phyloP scores from a whole-genome alignment of 1,140 invertebrate species.

The Hydropsyche tenuis region DNA sequence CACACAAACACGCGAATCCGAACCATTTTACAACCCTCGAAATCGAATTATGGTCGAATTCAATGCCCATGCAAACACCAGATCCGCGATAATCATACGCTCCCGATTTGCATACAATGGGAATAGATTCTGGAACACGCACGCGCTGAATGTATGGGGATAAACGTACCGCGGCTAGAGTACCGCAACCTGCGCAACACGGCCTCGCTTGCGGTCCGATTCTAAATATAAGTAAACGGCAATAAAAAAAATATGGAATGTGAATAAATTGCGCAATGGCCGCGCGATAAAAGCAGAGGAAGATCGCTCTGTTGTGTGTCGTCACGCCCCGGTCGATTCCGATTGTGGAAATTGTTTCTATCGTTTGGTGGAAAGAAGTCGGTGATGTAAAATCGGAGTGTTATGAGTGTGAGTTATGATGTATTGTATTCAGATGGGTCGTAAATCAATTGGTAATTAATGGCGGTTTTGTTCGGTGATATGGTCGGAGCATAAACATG shows the following conservation, averaged over 20 bases:
- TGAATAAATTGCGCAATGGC: not conserved
- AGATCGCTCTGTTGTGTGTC: not conserved
- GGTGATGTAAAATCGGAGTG: too few relatives aligned
- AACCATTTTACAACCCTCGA: not conserved
- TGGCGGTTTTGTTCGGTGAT: too few relatives aligned
- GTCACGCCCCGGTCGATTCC: too few relatives aligned
- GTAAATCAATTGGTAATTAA: too few relatives aligned
- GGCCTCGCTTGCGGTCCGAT: not conserved
- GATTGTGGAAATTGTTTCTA: too few relatives aligned
- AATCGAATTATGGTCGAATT: constrained; percentile 15
- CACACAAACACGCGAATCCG: not conserved
- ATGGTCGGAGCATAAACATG: too few relatives aligned
- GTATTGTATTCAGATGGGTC: too few relatives aligned
- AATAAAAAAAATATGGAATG: not conserved
- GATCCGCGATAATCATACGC: constrained; percentile 43
- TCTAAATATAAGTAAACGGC: constrained; percentile 21
- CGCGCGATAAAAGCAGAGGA: not conserved
- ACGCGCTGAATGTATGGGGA: not conserved
- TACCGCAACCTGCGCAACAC: constrained; percentile 6
- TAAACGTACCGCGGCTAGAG: not conserved
- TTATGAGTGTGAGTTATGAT: too few relatives aligned
- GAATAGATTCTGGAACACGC: constrained; percentile 40
- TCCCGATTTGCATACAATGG: constrained; percentile 38
- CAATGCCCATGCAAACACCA: constrained; percentile 28
- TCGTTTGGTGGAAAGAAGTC: too few relatives aligned